phyloP scores from a whole-genome alignment of 2,797 vertebrate species.

The Chanos chanos region DNA sequence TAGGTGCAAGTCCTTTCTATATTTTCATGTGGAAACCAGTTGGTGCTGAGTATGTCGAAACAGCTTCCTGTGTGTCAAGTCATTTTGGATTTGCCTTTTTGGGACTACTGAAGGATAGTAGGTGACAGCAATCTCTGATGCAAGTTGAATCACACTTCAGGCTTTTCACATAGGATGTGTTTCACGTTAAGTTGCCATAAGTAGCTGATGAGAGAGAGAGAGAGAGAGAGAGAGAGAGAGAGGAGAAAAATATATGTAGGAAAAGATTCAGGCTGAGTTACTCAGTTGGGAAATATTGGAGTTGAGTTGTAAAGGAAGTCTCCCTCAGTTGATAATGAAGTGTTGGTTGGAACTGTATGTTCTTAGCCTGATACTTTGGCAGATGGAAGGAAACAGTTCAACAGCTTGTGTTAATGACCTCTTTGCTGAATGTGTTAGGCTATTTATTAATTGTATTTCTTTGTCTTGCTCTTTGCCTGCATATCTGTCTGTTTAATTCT shows the following conservation, averaged over 20 bases:
- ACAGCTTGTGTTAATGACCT: slow-evolving; percentile 55
- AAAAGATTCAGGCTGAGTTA: slow-evolving; percentile 44
- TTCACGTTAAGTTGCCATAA: slow-evolving; percentile 55
- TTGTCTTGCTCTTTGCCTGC: slow-evolving; percentile 15
- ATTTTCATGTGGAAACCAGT: too few relatives aligned
- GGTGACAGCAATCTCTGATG: slow-evolving; percentile 47
- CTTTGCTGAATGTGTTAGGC: slow-evolving; percentile 48
- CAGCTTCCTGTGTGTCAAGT: slow-evolving; percentile 58
- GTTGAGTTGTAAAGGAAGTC: slow-evolving; percentile 33
- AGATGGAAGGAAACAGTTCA: slow-evolving; percentile 43
- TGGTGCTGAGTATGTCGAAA: too few relatives aligned
- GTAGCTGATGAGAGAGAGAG: too few relatives aligned
- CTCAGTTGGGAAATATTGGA: slow-evolving; percentile 39
- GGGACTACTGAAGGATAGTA: slow-evolving; percentile 59
- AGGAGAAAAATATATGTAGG: slow-evolving; percentile 46
- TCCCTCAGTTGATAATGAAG: slow-evolving; percentile 38
- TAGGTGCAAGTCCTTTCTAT: too few relatives aligned
- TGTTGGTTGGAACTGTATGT: slow-evolving; percentile 31
- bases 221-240: slow-evolving; percentile 44
- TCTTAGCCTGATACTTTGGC: slow-evolving; percentile 45
- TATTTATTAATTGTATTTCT: slow-evolving; percentile 55
- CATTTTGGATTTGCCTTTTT: slow-evolving; percentile 53
- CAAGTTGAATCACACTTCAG: slow-evolving; percentile 51
- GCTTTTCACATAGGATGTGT: slow-evolving; percentile 54
- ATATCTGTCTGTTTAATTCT: neutral